Evolutionary conservation across 2,797 vertebrate species (phyloP).

Genomic region (Tragopan temminckii): DNA sequence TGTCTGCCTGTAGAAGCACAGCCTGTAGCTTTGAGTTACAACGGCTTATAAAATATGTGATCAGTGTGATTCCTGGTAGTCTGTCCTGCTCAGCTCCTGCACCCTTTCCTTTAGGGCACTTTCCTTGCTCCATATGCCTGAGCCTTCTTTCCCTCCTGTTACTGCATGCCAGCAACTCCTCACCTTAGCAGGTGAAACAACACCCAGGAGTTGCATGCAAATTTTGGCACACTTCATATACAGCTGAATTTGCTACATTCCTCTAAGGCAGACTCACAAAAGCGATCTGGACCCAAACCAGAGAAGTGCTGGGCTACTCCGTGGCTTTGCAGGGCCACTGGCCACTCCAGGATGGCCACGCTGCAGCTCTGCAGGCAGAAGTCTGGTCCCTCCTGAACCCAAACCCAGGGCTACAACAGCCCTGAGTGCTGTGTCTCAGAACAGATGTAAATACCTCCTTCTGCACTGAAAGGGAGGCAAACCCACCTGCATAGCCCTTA

Average conservation of each 20-base stretch:
- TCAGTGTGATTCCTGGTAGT: background rate
- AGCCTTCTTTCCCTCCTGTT: background rate
- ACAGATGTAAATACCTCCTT: constrained; percentile 54
- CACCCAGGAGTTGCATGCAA: background rate
- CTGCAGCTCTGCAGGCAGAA: background rate
- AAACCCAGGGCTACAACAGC: background rate
- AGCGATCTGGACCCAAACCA: background rate
- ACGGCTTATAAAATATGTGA: background rate
- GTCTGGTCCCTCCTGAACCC: background rate
- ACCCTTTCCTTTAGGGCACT: background rate
- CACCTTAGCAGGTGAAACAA: background rate
- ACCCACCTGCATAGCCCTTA: constrained; percentile 43
- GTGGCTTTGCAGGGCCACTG: background rate
- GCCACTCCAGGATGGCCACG: background rate
- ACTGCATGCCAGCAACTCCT: background rate
- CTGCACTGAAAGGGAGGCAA: constrained; percentile 50
- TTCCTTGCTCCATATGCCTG: background rate
- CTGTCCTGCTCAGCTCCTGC: background rate
- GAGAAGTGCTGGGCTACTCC: background rate
- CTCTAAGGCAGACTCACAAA: fast-evolving
- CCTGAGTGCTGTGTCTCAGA: constrained; percentile 18
- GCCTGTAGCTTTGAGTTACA: background rate
- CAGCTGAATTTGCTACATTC: background rate
- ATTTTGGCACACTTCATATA: background rate
- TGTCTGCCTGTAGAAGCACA: background rate